Evolutionary conservation across 1,140 invertebrate species (phyloP).

Genomic region (Arctopsyche grandis): DNA sequence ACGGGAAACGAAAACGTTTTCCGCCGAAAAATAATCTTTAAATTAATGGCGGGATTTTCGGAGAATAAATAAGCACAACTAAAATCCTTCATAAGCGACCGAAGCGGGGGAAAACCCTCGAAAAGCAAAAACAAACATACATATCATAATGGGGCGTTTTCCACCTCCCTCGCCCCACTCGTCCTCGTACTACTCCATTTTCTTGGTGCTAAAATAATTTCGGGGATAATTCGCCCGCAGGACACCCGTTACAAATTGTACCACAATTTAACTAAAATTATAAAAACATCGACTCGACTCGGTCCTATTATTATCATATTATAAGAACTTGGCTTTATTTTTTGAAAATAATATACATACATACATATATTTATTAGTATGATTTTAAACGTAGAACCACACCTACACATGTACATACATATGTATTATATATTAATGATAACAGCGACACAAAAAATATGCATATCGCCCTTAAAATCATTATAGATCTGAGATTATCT

Average conservation of each 20-base stretch:
- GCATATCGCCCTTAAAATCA: no score
- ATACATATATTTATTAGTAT: background rate
- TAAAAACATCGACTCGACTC: background rate
- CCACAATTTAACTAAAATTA: background rate
- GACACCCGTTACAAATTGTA: background rate
- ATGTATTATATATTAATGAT: background rate
- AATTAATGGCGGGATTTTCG: constrained; percentile 16
- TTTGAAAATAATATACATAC: background rate
- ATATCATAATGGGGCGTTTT: constrained; percentile 4
- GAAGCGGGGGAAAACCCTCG: background rate
- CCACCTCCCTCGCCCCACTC: background rate
- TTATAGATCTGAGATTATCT: no score
- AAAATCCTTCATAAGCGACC: constrained; percentile 11
- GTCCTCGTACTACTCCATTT: constrained; percentile 6
- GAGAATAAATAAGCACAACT: background rate
- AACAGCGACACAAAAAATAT: no score
- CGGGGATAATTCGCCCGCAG: constrained; percentile 14
- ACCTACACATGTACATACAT: background rate
- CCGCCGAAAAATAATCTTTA: constrained; percentile 26
- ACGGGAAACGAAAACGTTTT: background rate
- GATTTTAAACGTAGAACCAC: background rate
- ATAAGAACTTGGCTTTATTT: no score
- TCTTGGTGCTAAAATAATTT: background rate
- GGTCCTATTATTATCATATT: background rate
- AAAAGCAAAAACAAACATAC: constrained; percentile 29